Base-by-base conservation (phyloP, 1,140 invertebrate species). In the Latrodectus geometricus region DNA sequence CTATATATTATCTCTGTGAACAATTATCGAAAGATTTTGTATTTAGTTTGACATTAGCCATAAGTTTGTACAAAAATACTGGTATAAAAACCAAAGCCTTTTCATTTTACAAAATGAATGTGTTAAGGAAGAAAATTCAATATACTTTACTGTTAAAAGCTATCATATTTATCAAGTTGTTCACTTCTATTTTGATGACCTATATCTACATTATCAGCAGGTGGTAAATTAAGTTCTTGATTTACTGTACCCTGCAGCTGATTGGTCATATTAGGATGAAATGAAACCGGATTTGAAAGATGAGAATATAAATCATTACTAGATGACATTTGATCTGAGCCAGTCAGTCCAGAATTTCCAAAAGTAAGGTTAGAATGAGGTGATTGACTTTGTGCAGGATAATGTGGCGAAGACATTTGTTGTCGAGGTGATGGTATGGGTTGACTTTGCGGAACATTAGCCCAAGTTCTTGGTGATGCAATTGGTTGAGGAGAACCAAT, bases 91-190 rank as follows among this genome's bases (percentile, higher is more conserved):
- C 14, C 54, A 56, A 56, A 14, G 8, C 54, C 54, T 9, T 14
- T 56, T 56, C 54, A 9, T 56, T 56, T 56, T 56, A 56, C 8
- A 56, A 56, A 56, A 56, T 56, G 54, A 56, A 56, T 14, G n/a
- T n/a, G n/a, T n/a, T n/a, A 56, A 56, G 14, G 54, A 56, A 56
- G 14, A 56, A 56, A 56, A 56, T 56, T 56, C 14, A 9, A 56
- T 56, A 56, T 56, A 56, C 54, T 56, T 9, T 56, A 14, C 8
- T 56, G 54, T 56, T 56, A 56, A 56, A 56, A 56, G 54, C 54
- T 56, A 56, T 56, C 96, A 92, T 96, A 97, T 92, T 97, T 97
- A 88, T 95, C 95, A 88, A 98, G 93, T 92, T 97, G 96, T 92
- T 97, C 96, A 91, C 97, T 96, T 88, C 96, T 95, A 89, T 96